Conservation (phyloP, 2,888 invertebrate genomes). For the Mesoligia furuncula region DNA sequence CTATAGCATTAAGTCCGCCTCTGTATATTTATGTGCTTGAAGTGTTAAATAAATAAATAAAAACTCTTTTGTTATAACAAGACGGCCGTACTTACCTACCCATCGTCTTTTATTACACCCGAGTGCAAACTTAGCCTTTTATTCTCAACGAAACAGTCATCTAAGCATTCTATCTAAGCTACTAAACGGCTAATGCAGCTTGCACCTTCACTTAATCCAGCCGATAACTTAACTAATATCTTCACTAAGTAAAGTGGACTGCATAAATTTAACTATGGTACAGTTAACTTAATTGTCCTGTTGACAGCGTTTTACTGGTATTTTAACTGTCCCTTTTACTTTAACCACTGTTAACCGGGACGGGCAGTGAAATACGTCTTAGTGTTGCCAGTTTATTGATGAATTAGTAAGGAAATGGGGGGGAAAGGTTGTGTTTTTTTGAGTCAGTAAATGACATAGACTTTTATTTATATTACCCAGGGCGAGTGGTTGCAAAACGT, state of each 20-base stretch:
- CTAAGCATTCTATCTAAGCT: conserved; percentile 38
- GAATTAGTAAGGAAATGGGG: conserved; percentile 2
- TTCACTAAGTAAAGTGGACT: conserved; percentile 55
- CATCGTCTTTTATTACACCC: conserved; percentile 5
- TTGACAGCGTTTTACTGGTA: conserved; percentile 57
- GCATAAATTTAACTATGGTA: conserved; percentile 55
- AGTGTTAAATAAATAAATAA: too few species aligned
- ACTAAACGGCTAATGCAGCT: conserved; percentile 36
- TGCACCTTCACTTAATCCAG: conserved; percentile 35
- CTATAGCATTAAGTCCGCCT: too few species aligned
- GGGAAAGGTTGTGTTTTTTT: conserved; percentile 27
- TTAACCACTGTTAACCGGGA: conserved; percentile 35
- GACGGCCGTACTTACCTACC: not conserved
- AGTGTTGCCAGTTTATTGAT: conserved; percentile 37
- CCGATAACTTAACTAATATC: conserved; percentile 36
- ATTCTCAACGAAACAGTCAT: not conserved
- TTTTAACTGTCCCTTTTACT: conserved; percentile 52
- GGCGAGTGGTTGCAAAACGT: not conserved
- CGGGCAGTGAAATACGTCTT: conserved; percentile 8
- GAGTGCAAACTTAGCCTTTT: not conserved
- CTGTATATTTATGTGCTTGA: too few species aligned
- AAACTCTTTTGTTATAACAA: too few species aligned
- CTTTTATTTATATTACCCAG: conserved; percentile 18
- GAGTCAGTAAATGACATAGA: conserved; percentile 5
- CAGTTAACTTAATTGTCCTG: conserved; percentile 40